Evolutionary conservation across 2,113 vertebrate species (phyloP).

Genomic region (Cinclus mexicanus): DNA sequence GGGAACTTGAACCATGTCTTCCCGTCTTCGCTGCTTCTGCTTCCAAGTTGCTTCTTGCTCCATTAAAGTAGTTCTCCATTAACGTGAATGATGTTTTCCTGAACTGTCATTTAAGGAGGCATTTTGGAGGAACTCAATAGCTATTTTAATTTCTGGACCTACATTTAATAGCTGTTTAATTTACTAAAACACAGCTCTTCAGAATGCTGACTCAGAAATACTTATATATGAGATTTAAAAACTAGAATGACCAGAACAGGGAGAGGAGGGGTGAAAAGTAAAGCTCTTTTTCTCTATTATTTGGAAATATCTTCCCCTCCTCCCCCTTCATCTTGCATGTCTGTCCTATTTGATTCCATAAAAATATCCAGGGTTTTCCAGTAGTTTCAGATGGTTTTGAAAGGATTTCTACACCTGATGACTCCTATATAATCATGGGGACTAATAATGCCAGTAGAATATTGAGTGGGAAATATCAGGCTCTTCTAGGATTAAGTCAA

Average conservation of each 20-base stretch:
- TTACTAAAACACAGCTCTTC: not conserved
- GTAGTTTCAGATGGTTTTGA: not conserved
- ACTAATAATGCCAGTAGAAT: not conserved
- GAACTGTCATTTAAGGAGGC: conserved; percentile 32
- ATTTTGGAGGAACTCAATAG: not conserved
- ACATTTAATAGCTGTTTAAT: conserved; percentile 32
- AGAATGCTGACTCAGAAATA: conserved; percentile 45
- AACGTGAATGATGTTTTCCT: conserved; percentile 63
- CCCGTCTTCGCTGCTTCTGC: not conserved
- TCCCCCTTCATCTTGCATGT: not conserved
- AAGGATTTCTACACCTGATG: not conserved
- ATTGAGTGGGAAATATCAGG: not conserved
- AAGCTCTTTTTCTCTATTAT: not conserved
- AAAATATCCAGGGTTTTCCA: not conserved
- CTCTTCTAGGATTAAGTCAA: not conserved
- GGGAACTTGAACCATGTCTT: conserved; percentile 34
- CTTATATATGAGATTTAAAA: not conserved
- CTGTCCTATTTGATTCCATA: not conserved
- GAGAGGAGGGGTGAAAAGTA: not conserved
- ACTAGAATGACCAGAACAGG: not conserved
- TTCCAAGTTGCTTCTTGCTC: conserved; percentile 64
- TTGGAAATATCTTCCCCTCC: not conserved
- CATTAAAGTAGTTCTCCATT: conserved; percentile 59
- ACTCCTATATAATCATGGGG: not conserved
- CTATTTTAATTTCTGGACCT: conserved; percentile 38